Evolutionary conservation across 2,888 invertebrate species (phyloP).

Genomic region (Campoplex capitator): DNA sequence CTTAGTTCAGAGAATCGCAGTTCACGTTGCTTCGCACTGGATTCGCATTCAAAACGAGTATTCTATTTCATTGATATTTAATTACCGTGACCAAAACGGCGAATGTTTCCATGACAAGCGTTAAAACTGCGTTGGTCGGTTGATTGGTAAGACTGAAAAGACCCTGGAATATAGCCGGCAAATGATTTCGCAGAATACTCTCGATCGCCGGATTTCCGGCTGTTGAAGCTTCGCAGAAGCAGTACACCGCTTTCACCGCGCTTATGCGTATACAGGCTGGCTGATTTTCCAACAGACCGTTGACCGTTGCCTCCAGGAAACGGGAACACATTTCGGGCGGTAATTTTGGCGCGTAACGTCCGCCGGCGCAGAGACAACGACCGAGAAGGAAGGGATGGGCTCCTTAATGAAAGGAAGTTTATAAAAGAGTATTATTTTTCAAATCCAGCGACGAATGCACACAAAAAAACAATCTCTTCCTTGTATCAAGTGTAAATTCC

Average conservation of each 20-base stretch:
- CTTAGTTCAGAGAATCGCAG: no score
- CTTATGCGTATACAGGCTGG: conserved; percentile 86
- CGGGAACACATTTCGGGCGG: conserved; percentile 84
- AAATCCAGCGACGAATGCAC: neutral
- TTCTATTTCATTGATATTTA: neutral
- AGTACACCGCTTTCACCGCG: conserved; percentile 85
- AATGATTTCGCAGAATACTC: conserved; percentile 78
- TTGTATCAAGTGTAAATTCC: no score
- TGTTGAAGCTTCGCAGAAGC: conserved; percentile 84
- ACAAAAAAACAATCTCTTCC: neutral
- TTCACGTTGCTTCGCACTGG: neutral
- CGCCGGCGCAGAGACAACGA: conserved; percentile 86
- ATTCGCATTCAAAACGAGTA: neutral
- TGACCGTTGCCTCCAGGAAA: conserved; percentile 86
- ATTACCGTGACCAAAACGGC: conserved; percentile 79
- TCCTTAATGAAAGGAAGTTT: conserved; percentile 72
- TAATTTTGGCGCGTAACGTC: conserved; percentile 85
- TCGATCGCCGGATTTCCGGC: conserved; percentile 72
- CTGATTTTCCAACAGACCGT: conserved; percentile 86
- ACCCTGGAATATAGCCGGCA: conserved; percentile 81
- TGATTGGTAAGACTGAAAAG: conserved; percentile 80
- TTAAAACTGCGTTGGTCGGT: conserved; percentile 79
- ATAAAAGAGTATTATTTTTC: no score
- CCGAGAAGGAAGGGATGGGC: conserved; percentile 86
- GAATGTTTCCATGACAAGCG: conserved; percentile 81